Evolutionary conservation across 1,140 invertebrate genomes (phyloP), one percentile per base, ranked within the genome.

Genomic region (Lepidurus apus): DNA sequence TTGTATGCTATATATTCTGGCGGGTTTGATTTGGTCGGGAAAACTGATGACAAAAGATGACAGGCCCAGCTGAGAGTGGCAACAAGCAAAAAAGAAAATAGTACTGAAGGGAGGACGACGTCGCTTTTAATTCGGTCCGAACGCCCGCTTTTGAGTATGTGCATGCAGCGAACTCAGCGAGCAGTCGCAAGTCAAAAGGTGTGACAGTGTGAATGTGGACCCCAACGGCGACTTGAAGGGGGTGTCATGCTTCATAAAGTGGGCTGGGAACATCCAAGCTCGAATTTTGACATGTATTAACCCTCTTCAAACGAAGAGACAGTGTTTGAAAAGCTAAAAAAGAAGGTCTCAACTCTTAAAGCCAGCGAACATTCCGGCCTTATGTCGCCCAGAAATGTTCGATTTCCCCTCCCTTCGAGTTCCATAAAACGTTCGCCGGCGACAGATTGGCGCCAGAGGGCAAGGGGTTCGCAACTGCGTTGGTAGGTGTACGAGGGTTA

Each of bases 21-120:
- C 17, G 53, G 45, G 45, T 47, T 65, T 65, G 53, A 65, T n/a
- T 65, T 21, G 53, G 34, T 21, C 53, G 4, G 4, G 6, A 9
- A 65, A 65, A 65, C 53, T 65, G 53, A 65, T 65, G 53, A 65
- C 53, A 65, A 65, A 65, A 65, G 53, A n/a, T 65, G 53, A 65
- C 53, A 65, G 53, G 53, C 53, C 53, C 53, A 65, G 53, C 53
- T 21, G 53, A 65, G 53, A 65, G 53, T 65, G 26, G 26, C 26
- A 34, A 34, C 26, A 34, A 34, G 26, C 26, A 34, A 34, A 34
- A 34, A 34, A 34, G 34, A 34, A 3, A 34, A 34, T 34, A 34
- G 3, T 34, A 34, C 34, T 34, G 17, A 65, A 65, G 53, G 53
- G 53, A 65, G 9, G 53, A 65, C 53, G 21, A 65, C 13, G 53